These are phyloP conservation scores for Sebastes minor DNA, from an alignment of 2,797 vertebrate species.

Conservation along the genomic window DNA sequence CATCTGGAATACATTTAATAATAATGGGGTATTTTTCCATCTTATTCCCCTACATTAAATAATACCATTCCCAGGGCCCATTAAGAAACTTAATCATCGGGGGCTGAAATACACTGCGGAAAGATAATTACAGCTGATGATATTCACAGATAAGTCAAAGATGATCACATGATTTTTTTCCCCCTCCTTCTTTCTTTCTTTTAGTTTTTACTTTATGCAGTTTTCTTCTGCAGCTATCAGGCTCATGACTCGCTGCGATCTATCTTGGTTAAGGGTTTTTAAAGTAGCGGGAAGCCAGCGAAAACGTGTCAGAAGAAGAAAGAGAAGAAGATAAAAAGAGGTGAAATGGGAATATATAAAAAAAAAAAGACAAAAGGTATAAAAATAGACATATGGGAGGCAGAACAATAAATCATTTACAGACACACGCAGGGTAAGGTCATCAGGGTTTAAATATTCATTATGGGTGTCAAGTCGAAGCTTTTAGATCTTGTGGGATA, in stretches of 20 bases:
- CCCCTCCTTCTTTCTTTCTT: not conserved
- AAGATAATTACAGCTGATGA: slow-evolving; percentile 73
- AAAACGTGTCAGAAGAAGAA: slow-evolving; percentile 29
- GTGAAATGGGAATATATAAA: slow-evolving; percentile 12
- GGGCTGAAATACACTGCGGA: slow-evolving; percentile 54
- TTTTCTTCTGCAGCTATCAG: slow-evolving; percentile 8
- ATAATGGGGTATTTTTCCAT: slow-evolving; percentile 72
- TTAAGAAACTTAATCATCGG: slow-evolving; percentile 69
- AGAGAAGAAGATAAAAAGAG: slow-evolving; percentile 50
- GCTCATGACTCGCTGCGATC: slow-evolving; percentile 4
- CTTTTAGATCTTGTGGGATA: slow-evolving; percentile 64
- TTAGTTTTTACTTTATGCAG: slow-evolving; percentile 27
- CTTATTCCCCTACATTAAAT: slow-evolving; percentile 71
- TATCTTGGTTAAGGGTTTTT: slow-evolving; percentile 38
- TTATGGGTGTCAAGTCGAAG: slow-evolving; percentile 65
- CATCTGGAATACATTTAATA: slow-evolving; percentile 67
- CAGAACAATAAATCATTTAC: slow-evolving; percentile 70
- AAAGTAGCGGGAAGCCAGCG: slow-evolving; percentile 3
- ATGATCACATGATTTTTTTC: slow-evolving; percentile 30
- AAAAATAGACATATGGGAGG: slow-evolving; percentile 66
- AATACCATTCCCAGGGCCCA: slow-evolving; percentile 70
- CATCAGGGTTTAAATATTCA: slow-evolving; percentile 74
- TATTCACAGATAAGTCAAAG: slow-evolving; percentile 69
- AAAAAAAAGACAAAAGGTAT: slow-evolving; percentile 59
- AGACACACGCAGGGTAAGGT: slow-evolving; percentile 48